Conservation (phyloP, 2,888 invertebrate species). For the Hydriomena furcata region DNA sequence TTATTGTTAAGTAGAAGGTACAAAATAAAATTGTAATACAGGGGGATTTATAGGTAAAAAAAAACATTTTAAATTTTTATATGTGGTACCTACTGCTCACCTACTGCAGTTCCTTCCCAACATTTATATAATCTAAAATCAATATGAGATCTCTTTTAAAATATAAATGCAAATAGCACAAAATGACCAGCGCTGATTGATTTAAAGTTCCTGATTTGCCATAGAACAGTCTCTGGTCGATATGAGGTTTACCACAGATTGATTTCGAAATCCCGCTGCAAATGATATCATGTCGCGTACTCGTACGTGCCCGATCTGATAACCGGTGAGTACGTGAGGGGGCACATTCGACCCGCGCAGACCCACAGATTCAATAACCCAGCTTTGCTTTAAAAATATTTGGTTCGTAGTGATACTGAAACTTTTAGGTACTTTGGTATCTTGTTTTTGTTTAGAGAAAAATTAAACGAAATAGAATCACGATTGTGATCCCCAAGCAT, state of each 20-base stretch:
- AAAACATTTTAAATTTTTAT: too few species aligned
- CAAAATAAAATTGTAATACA: too few species aligned
- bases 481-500: too few species aligned
- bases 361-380: conserved; percentile 17
- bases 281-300: conserved; percentile 25
- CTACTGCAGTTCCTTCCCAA: too few species aligned
- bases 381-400: conserved; percentile 7
- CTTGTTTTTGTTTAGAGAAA: not conserved
- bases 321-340: conserved; percentile 31
- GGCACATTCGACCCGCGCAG: conserved; percentile 18
- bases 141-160: too few species aligned
- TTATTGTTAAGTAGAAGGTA: too few species aligned
- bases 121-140: too few species aligned
- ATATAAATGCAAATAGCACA: too few species aligned
- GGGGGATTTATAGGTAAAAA: too few species aligned
- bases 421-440: not conserved
- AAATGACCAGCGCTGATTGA: not conserved
- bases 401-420: not conserved
- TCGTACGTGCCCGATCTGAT: conserved; percentile 30
- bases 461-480: too few species aligned
- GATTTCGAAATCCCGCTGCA: conserved; percentile 29
- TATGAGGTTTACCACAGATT: conserved; percentile 21
- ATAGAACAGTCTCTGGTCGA: not conserved
- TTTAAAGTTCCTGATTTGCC: not conserved
- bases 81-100: too few species aligned